Evolutionary conservation across 2,888 invertebrate species (phyloP).

Genomic region (Latheticus oryzae): DNA sequence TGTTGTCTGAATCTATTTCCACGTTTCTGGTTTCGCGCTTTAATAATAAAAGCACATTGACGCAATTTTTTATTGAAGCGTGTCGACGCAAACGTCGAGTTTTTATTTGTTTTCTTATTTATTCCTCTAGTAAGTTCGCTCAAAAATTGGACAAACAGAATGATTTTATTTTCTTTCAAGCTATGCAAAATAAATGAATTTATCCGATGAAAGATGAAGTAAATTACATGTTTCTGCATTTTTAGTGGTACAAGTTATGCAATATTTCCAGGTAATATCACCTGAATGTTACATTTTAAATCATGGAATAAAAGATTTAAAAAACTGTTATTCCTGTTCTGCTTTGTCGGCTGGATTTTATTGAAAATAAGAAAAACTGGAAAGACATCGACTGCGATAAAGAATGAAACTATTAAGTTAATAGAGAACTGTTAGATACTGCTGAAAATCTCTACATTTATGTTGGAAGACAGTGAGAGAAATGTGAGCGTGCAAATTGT

Average conservation of each 20-base stretch:
- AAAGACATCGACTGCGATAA: constrained; percentile 1
- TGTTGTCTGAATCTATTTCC: no score
- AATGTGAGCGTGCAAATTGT: constrained; percentile 9
- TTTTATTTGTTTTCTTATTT: constrained; percentile 1
- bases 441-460: constrained; percentile 4
- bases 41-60: constrained; percentile 14
- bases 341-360: background rate
- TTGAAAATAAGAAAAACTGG: constrained; percentile 9
- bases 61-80: constrained; percentile 25
- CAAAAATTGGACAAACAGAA: no score
- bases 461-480: background rate
- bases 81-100: background rate
- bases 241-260: no score
- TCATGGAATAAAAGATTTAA: no score
- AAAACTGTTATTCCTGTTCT: no score
- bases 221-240: no score
- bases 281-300: no score
- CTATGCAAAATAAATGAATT: no score
- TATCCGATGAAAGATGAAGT: no score
- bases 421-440: constrained; percentile 6
- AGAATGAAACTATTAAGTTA: constrained; percentile 13
- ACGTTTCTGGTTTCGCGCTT: no score
- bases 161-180: no score
- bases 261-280: no score
- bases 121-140: constrained; percentile 1